phyloP scores from a whole-genome alignment of 2,797 vertebrate genomes.

The Sarcophilus harrisii region DNA sequence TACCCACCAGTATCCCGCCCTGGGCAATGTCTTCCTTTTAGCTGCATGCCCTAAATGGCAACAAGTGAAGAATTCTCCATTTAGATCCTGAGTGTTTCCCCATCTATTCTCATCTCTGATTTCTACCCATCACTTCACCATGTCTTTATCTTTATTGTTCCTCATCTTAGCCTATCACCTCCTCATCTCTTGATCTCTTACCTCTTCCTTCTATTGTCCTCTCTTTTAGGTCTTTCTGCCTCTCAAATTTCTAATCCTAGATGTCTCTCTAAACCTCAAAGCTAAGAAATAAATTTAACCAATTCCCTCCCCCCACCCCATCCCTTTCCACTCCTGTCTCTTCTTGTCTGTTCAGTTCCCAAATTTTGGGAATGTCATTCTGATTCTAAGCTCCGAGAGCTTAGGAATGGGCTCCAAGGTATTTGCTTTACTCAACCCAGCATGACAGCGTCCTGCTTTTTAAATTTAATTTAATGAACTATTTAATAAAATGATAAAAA shows the following conservation, averaged over 20 bases:
- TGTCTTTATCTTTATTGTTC: slow-evolving; percentile 22
- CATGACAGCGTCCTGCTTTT: background rate
- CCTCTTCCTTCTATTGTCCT: background rate
- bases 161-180: background rate
- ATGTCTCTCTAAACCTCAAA: background rate
- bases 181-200: background rate
- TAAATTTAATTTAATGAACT: background rate
- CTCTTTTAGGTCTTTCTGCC: background rate
- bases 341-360: background rate
- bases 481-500: background rate
- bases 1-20: background rate
- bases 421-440: background rate
- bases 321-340: background rate
- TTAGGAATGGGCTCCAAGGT: too few relatives aligned
- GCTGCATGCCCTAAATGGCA: background rate
- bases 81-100: background rate
- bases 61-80: background rate
- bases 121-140: background rate
- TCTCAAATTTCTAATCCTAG: background rate
- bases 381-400: background rate
- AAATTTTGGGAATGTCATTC: background rate
- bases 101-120: background rate
- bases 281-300: background rate
- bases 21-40: background rate
- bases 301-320: background rate